Evolutionary conservation across 2,888 invertebrate genomes (phyloP).

Genomic region (Drosophila glabriapex): DNA sequence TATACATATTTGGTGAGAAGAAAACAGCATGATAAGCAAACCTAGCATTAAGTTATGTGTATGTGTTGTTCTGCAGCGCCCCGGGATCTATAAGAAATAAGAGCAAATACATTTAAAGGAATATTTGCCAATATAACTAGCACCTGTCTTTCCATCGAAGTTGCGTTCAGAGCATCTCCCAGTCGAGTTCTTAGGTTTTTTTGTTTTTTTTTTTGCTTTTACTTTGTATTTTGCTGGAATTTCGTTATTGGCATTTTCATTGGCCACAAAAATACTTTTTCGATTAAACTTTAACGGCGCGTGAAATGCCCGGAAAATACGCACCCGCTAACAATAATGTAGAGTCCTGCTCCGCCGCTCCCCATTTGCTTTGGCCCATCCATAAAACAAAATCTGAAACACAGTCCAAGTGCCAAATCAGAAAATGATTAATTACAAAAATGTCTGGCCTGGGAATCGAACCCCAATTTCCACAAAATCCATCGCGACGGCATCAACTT

Average conservation of each 20-base stretch:
- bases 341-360: background rate
- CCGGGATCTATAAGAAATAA: background rate
- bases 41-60: background rate
- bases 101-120: background rate
- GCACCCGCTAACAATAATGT: conserved; percentile 14
- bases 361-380: background rate
- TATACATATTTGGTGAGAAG: background rate
- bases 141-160: background rate
- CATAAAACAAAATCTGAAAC: conserved; percentile 10
- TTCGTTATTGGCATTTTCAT: conserved; percentile 78
- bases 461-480: background rate
- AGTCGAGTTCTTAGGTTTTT: background rate
- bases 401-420: conserved; percentile 61
- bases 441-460: conserved; percentile 24
- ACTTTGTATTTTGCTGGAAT: conserved; percentile 31
- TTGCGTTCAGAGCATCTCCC: background rate
- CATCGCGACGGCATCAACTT: background rate
- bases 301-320: conserved; percentile 62
- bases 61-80: background rate
- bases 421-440: conserved; percentile 75
- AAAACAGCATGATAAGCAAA: background rate
- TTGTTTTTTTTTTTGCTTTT: background rate
- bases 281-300: conserved; percentile 79
- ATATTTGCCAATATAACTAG: background rate
- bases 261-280: conserved; percentile 78